Evolutionary conservation across 2,888 invertebrate species (phyloP).

Genomic region (Parnassius glacialis): DNA sequence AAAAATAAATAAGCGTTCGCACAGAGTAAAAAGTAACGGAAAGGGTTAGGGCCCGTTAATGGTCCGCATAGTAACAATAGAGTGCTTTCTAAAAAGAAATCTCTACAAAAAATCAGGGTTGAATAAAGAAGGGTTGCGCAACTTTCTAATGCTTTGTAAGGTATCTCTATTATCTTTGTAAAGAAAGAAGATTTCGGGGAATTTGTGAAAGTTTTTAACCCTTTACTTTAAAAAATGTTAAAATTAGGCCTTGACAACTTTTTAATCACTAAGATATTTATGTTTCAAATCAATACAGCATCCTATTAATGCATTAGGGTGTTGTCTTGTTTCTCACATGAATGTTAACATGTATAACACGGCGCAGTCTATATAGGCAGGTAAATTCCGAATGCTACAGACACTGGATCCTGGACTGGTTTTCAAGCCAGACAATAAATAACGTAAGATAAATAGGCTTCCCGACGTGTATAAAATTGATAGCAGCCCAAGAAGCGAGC

Average conservation of each 20-base stretch:
- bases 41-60: constrained; percentile 70
- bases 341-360: not conserved
- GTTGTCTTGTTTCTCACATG: constrained; percentile 36
- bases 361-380: constrained; percentile 51
- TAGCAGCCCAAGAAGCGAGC: constrained; percentile 64
- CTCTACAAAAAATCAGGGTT: constrained; percentile 61
- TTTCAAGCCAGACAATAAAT: constrained; percentile 76
- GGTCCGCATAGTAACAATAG: constrained; percentile 63
- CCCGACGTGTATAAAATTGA: constrained; percentile 77
- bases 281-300: constrained; percentile 10
- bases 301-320: constrained; percentile 15
- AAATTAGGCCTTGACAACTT: not conserved
- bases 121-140: constrained; percentile 76
- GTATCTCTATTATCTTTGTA: constrained; percentile 54
- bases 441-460: constrained; percentile 77
- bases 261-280: constrained; percentile 2
- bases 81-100: constrained; percentile 62
- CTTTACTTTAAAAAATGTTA: constrained; percentile 35
- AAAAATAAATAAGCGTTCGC: constrained; percentile 57
- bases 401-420: constrained; percentile 68
- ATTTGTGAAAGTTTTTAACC: constrained; percentile 68
- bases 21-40: constrained; percentile 66
- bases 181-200: constrained; percentile 59
- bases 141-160: constrained; percentile 79
- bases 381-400: constrained; percentile 44